A percentile compares a stretch with the other conserved stretches of the same genome.
Evolutionary conservation across 2,888 invertebrate genomes (phyloP).

Genomic region (Dicranocentrus wangi): DNA sequence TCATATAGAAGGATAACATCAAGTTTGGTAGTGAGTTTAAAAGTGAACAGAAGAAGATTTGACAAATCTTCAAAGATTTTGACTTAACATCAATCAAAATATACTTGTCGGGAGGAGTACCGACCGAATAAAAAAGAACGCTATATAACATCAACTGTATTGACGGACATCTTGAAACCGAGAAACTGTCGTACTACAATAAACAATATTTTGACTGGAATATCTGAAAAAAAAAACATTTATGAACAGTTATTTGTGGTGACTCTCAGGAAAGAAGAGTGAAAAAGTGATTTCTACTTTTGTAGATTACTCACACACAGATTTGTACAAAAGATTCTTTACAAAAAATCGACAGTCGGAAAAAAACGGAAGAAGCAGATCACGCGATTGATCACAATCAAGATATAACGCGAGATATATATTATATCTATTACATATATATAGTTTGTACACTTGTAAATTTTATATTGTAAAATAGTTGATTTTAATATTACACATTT

Average conservation of each 20-base stretch:
- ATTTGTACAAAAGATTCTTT: constrained; percentile 57
- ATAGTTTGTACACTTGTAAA: constrained; percentile 18
- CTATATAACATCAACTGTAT: neutral
- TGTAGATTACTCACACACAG: constrained; percentile 18
- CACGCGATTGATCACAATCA: too few relatives aligned
- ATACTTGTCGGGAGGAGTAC: too few relatives aligned
- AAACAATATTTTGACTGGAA: constrained; percentile 42
- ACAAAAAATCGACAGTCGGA: too few relatives aligned
- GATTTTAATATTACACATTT: constrained; percentile 17
- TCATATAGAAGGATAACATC: neutral
- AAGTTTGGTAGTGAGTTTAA: neutral
- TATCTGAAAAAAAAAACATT: constrained; percentile 26
- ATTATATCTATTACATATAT: neutral
- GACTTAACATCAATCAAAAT: too few relatives aligned
- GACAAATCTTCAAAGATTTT: too few relatives aligned
- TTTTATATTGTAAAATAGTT: constrained; percentile 46
- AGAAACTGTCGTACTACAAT: neutral
- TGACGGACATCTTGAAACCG: constrained; percentile 39
- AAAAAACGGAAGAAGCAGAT: too few relatives aligned
- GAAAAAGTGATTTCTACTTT: constrained; percentile 29
- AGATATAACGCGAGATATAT: constrained; percentile 22
- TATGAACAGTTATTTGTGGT: too few relatives aligned
- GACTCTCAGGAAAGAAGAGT: constrained; percentile 39
- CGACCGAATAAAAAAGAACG: neutral
- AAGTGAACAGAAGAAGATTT: neutral